Evolutionary conservation across 2,113 vertebrate species (phyloP).

Genomic region (Corvus cornix): DNA sequence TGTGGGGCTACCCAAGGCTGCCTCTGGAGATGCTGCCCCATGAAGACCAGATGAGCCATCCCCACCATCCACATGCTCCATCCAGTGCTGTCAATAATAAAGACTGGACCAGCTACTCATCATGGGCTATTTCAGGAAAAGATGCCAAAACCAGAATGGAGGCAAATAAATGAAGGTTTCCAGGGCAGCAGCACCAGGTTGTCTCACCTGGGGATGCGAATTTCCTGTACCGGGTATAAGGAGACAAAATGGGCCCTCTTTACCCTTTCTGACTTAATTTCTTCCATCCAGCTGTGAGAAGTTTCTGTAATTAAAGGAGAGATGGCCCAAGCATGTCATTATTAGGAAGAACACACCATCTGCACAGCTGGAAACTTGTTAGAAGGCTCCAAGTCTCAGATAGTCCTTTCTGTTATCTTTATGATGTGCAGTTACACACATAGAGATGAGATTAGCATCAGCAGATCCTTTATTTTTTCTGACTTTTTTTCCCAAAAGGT

Average conservation of each 20-base stretch:
- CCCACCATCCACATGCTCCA: background rate
- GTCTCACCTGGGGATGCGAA: background rate
- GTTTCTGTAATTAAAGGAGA: slow-evolving; percentile 54
- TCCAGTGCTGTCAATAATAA: background rate
- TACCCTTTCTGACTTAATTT: slow-evolving; percentile 27
- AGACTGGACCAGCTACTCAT: background rate
- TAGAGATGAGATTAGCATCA: background rate
- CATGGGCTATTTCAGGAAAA: background rate
- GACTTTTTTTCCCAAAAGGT: background rate
- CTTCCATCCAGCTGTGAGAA: slow-evolving; percentile 24
- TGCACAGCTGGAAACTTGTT: slow-evolving; percentile 55
- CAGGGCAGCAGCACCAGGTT: background rate
- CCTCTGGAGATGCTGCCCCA: accelerated
- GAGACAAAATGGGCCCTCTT: slow-evolving; percentile 16
- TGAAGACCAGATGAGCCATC: background rate
- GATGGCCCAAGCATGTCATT: slow-evolving; percentile 3
- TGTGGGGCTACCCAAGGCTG: background rate
- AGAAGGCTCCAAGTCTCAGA: background rate
- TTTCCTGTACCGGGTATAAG: background rate
- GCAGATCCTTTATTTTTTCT: background rate
- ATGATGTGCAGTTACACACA: background rate
- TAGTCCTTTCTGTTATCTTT: slow-evolving; percentile 21
- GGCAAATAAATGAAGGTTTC: background rate
- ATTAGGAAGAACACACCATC: slow-evolving; percentile 11
- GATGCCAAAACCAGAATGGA: background rate